Conservation (phyloP, 2,888 invertebrate species). For the Pilophorus perplexus region DNA sequence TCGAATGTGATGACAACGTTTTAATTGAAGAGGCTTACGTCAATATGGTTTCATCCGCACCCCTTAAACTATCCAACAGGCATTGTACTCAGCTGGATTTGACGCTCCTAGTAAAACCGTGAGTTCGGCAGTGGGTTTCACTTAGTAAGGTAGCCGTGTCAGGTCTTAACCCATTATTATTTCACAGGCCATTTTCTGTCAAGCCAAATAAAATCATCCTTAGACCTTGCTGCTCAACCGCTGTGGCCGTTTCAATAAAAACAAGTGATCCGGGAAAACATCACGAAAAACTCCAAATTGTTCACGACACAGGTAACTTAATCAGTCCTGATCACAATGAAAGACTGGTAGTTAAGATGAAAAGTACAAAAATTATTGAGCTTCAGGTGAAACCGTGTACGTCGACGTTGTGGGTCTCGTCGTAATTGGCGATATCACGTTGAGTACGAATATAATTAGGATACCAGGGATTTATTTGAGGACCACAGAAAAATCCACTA, state of each 20-base stretch:
- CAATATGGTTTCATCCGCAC: not conserved
- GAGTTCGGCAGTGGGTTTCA: no score
- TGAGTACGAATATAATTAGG: not conserved
- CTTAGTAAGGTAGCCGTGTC: no score
- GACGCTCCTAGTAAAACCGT: not conserved
- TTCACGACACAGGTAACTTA: not conserved
- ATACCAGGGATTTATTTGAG: slow-evolving; percentile 9
- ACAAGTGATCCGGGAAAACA: not conserved
- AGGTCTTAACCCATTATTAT: no score
- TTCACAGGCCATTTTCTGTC: not conserved
- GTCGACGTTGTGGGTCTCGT: not conserved
- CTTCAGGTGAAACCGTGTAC: slow-evolving; percentile 3
- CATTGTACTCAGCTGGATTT: not conserved
- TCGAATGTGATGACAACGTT: slow-evolving; percentile 2
- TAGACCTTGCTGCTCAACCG: not conserved
- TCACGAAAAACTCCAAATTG: not conserved
- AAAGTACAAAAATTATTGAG: no score
- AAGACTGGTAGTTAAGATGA: no score
- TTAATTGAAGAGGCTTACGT: slow-evolving; percentile 9
- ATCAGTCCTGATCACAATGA: no score
- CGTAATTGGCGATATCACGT: not conserved
- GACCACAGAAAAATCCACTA: not conserved
- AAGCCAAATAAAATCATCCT: not conserved
- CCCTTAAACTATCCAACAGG: not conserved
- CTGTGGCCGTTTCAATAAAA: not conserved